These are phyloP conservation scores for Megaceryle maxima DNA, from an alignment of 2,113 vertebrate genomes.

Conservation along the genomic window DNA sequence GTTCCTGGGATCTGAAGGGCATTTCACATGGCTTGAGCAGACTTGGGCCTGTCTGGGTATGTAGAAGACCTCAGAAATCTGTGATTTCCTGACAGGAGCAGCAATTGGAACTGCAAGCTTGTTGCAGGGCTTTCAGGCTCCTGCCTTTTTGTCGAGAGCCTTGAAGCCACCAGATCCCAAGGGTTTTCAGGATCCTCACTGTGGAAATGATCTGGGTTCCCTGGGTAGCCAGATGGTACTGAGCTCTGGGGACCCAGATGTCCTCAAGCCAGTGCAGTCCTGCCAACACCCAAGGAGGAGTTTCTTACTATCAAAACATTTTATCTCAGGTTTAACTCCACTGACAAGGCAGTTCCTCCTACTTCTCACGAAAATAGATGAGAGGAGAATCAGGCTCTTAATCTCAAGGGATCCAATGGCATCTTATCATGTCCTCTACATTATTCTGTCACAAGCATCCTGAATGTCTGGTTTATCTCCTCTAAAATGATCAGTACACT, in stretches of 20 bases:
- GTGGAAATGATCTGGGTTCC: background rate
- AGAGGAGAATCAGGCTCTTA: background rate
- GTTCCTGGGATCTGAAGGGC: background rate
- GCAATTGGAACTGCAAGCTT: background rate
- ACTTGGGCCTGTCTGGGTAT: background rate
- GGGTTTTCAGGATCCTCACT: background rate
- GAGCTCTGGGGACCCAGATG: background rate
- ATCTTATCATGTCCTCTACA: background rate
- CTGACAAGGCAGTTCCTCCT: background rate
- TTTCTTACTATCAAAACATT: background rate
- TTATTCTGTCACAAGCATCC: background rate
- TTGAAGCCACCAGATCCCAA: background rate
- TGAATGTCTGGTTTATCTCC: conserved; percentile 24
- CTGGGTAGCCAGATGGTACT: background rate
- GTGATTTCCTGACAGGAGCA: background rate
- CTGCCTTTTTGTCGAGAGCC: background rate
- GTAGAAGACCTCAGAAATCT: background rate
- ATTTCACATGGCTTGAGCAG: background rate
- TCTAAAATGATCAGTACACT: background rate
- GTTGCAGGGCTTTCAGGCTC: background rate
- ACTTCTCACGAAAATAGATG: background rate
- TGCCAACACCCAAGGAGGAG: background rate
- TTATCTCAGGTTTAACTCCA: background rate
- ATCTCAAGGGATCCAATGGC: background rate
- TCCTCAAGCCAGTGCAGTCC: background rate